These are phyloP conservation scores for Steinernema hermaphroditum DNA, from an alignment of 2,888 invertebrate genomes.

Conservation along the genomic window DNA sequence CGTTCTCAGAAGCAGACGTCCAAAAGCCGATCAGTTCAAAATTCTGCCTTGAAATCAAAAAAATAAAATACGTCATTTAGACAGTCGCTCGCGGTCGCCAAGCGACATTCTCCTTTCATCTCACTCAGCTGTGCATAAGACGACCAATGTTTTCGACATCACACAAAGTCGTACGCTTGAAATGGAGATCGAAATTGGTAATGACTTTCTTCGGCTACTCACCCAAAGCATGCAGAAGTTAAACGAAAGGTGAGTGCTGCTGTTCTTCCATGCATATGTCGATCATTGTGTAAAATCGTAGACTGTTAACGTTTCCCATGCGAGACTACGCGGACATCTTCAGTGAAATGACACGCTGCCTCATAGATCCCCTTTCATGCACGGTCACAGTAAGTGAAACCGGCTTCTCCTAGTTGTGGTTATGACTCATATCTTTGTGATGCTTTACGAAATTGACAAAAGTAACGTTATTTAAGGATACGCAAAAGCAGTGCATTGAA, in stretches of 20 bases:
- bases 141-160: neutral
- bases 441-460: too few species aligned
- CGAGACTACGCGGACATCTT: slow-evolving; percentile 58
- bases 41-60: too few species aligned
- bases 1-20: too few species aligned
- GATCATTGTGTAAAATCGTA: neutral
- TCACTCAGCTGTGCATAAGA: neutral
- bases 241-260: slow-evolving; percentile 1
- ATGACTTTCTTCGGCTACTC: neutral
- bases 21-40: too few species aligned
- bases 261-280: neutral
- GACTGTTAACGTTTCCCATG: slow-evolving; percentile 36
- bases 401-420: too few species aligned
- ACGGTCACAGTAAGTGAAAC: slow-evolving; percentile 42
- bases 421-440: too few species aligned
- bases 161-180: neutral
- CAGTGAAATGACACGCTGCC: slow-evolving; percentile 43
- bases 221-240: neutral
- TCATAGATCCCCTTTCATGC: slow-evolving; percentile 51
- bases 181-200: slow-evolving; percentile 3
- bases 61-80: too few species aligned
- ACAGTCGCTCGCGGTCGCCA: neutral
- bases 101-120: neutral
- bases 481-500: slow-evolving; percentile 50
- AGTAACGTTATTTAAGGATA: slow-evolving; percentile 49